Conservation (phyloP, 1,140 invertebrate genomes). For the Cepaea nemoralis region DNA sequence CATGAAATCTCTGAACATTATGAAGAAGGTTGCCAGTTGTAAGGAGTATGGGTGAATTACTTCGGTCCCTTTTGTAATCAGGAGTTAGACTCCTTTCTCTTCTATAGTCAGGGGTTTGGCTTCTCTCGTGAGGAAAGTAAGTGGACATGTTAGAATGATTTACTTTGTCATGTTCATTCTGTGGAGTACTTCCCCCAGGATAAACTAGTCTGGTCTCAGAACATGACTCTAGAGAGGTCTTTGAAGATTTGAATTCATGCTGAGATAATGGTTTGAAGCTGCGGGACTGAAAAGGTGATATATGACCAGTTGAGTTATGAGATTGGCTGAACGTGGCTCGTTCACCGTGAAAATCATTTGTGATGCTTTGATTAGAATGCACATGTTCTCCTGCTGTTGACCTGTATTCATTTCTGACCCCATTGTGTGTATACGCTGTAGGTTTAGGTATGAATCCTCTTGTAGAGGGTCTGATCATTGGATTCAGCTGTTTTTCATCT, state of each 20-base stretch:
- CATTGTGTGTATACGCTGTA: not conserved
- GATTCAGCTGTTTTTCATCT: slow-evolving; percentile 36
- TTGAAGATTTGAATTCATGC: not conserved
- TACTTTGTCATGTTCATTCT: not conserved
- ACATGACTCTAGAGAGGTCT: not conserved
- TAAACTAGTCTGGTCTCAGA: not conserved
- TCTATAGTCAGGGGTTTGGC: not conserved
- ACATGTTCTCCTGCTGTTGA: not conserved
- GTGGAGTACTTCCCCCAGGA: not conserved
- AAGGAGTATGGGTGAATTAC: slow-evolving; percentile 6
- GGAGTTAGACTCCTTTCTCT: slow-evolving; percentile 19
- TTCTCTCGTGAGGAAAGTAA: not conserved
- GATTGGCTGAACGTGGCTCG: not conserved
- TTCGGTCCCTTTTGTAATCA: not conserved
- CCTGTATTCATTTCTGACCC: not conserved
- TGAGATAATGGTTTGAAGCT: not conserved
- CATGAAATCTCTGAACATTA: slow-evolving; percentile 15
- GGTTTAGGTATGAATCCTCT: slow-evolving; percentile 21
- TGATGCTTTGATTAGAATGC: not conserved
- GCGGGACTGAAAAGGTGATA: not conserved
- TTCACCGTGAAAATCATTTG: not conserved
- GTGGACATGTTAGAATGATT: not conserved
- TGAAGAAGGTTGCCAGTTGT: slow-evolving; percentile 19
- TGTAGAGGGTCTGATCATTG: slow-evolving; percentile 30
- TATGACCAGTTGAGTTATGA: not conserved